A percentile compares a stretch with the other conserved stretches of the same genome.
Evolutionary conservation across 1,140 invertebrate genomes (phyloP).

Genomic region (Steinernema feltiae): DNA sequence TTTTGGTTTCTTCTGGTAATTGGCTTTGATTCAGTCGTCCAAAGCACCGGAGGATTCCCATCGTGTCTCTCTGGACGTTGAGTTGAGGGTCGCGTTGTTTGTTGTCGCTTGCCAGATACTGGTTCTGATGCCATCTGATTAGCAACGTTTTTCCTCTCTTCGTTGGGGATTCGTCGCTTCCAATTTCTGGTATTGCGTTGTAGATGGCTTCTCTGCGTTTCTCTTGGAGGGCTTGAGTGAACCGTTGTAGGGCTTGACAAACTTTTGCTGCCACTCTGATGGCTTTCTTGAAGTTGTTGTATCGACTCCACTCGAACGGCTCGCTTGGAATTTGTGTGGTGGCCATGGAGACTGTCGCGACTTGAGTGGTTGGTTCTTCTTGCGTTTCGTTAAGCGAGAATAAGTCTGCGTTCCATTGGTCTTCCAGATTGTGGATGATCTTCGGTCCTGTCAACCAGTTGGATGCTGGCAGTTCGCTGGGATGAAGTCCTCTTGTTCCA

Average conservation of each 20-base stretch:
- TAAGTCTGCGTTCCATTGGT: not conserved
- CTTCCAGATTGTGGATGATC: not conserved
- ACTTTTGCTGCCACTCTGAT: not conserved
- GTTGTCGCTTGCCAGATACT: not conserved
- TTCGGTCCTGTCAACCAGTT: not conserved
- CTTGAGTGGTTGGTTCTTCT: not conserved
- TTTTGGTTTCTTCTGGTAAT: not conserved
- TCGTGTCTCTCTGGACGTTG: not conserved
- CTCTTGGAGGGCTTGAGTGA: not conserved
- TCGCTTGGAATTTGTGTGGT: too few species aligned
- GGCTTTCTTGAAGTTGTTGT: not conserved
- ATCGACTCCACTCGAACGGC: not conserved
- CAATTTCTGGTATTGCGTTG: not conserved
- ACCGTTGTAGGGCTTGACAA: not conserved
- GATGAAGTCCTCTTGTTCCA: conserved; percentile 7
- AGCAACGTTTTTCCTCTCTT: not conserved
- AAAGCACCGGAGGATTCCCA: not conserved
- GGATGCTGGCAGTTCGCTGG: not conserved
- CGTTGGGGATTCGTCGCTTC: not conserved
- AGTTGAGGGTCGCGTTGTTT: not conserved
- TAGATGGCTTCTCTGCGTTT: not conserved
- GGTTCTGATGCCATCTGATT: not conserved
- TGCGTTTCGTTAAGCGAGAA: not conserved
- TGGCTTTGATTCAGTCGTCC: conserved; percentile 14
- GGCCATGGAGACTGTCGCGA: too few species aligned